These are phyloP conservation scores for Blennius ocellaris DNA, from an alignment of 2,113 vertebrate genomes.

Conservation along the genomic window DNA sequence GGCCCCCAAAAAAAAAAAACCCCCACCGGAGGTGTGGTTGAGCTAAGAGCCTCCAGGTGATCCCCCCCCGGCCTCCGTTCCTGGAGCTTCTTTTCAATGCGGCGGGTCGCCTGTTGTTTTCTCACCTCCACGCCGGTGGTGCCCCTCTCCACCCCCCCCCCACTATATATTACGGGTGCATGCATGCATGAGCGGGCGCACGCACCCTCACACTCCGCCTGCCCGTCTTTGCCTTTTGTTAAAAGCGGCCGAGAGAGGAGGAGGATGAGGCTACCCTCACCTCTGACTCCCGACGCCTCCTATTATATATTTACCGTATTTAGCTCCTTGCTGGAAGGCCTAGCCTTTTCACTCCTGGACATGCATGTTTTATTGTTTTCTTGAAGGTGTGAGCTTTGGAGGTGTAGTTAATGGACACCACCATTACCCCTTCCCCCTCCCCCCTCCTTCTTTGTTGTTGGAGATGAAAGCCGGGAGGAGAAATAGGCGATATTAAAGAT, in stretches of 20 bases:
- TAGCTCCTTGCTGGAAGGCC: conserved; percentile 59
- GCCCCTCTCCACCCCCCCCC: too few species aligned
- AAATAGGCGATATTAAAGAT: background rate
- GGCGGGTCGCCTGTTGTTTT: conserved; percentile 73
- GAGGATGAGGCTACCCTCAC: conserved; percentile 69
- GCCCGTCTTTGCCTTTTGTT: conserved; percentile 64
- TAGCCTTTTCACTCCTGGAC: conserved; percentile 51
- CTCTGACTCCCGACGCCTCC: conserved; percentile 72
- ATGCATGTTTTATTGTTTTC: conserved; percentile 74
- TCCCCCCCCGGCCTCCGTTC: conserved; percentile 36
- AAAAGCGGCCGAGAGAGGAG: conserved; percentile 79
- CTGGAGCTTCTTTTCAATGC: conserved; percentile 70
- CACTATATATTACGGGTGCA: conserved; percentile 22
- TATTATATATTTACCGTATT: conserved; percentile 80
- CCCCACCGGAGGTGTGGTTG: conserved; percentile 62
- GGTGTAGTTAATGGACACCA: conserved; percentile 29
- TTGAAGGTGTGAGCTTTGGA: conserved; percentile 66
- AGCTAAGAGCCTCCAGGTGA: conserved; percentile 77
- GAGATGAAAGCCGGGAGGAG: background rate
- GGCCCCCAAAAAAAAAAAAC: conserved; percentile 6
- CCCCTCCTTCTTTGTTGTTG: conserved; percentile 17
- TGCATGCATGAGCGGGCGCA: conserved; percentile 46
- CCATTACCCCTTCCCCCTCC: too few species aligned
- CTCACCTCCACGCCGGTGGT: conserved; percentile 72
- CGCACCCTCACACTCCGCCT: conserved; percentile 36